Conservation (phyloP, 1,140 invertebrate genomes). For the Pogonognathellus flavescens region DNA sequence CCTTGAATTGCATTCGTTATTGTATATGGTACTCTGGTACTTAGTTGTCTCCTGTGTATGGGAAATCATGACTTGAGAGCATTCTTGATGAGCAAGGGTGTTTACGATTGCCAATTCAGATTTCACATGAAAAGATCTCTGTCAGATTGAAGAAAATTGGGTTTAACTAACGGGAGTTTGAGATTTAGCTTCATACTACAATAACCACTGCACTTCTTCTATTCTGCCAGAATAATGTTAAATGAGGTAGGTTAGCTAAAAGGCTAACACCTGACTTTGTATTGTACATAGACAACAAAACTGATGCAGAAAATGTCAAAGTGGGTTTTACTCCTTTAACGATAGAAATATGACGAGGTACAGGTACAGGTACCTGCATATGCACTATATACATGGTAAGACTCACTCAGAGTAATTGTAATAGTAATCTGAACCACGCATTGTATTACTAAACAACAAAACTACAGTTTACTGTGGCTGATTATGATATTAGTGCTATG, state of each 20-base stretch:
- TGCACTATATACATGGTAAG: not conserved
- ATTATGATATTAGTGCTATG: conserved; percentile 14
- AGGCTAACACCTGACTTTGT: conserved; percentile 30
- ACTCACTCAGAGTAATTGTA: not conserved
- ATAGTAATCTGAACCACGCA: not conserved
- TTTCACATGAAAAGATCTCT: conserved; percentile 4
- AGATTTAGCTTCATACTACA: not conserved
- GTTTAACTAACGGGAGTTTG: conserved; percentile 11
- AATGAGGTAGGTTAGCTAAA: conserved; percentile 23
- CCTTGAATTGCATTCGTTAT: too few species aligned
- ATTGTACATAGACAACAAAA: conserved; percentile 10
- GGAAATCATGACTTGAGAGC: not conserved
- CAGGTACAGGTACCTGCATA: not conserved
- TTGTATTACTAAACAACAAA: not conserved
- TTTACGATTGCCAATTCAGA: not conserved
- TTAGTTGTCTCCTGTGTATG: not conserved
- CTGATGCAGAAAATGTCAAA: conserved; percentile 19
- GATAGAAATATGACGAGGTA: not conserved
- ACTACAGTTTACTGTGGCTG: conserved; percentile 1
- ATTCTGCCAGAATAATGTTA: not conserved
- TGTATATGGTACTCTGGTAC: not conserved
- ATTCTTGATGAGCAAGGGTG: conserved; percentile 19
- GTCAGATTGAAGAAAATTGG: conserved; percentile 7
- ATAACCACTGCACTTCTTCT: too few species aligned
- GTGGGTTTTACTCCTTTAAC: not conserved